Evolutionary conservation across 2,113 vertebrate species (phyloP).

Genomic region (Hylia prasina): DNA sequence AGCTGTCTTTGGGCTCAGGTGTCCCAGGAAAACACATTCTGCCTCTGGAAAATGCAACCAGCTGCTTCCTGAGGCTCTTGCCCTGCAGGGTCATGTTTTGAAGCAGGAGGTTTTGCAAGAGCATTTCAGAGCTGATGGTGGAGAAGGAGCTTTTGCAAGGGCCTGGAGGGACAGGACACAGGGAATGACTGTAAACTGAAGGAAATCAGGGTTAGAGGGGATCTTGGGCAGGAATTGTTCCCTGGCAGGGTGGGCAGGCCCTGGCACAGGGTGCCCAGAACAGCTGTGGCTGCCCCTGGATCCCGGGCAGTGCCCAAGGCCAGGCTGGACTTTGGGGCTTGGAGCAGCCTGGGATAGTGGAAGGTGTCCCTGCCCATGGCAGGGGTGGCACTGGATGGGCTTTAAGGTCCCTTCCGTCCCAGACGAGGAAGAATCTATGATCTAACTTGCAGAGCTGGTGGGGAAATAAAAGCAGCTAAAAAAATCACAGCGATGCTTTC

Average conservation of each 20-base stretch:
- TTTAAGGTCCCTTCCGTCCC: neutral
- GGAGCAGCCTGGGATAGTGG: neutral
- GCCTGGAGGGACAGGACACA: neutral
- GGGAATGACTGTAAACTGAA: neutral
- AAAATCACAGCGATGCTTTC: neutral
- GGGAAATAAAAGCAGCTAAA: neutral
- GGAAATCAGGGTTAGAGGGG: neutral
- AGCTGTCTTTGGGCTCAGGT: neutral
- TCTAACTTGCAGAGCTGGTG: neutral
- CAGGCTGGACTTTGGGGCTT: neutral
- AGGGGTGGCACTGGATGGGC: neutral
- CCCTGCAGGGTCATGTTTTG: neutral
- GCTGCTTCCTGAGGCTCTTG: neutral
- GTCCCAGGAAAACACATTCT: neutral
- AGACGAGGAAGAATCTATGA: neutral
- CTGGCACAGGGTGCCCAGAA: neutral
- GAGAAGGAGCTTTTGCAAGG: neutral
- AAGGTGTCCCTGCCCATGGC: neutral
- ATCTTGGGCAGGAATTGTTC: neutral
- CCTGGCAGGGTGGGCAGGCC: neutral
- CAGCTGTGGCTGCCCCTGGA: neutral
- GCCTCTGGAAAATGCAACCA: neutral
- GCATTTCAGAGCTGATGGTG: neutral
- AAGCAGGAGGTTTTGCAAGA: neutral
- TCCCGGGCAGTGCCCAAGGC: neutral